Evolutionary conservation across 2,888 invertebrate species (phyloP), one percentile per base, ranked within the genome.

Genomic region (Aplocera efformata): DNA sequence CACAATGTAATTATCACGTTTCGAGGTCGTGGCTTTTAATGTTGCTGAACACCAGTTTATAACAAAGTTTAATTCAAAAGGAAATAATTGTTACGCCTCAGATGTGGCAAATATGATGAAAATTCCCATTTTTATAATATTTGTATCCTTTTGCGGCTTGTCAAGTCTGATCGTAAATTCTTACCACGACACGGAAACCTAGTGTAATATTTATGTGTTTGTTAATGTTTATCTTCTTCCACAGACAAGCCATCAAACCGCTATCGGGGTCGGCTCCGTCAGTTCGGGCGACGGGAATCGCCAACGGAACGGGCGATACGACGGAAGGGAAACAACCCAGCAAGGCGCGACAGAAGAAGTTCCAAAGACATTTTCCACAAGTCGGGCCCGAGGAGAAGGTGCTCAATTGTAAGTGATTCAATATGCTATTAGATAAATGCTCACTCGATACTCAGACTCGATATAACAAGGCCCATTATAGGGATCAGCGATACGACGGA

Each of bases 291-390:
- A 49, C 65, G 4, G 58, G 60, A n/a, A 35, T 56, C 13, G 47
- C 62, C 51, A 42, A 58, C 72, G 61, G 80, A 62, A 60, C 69
- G 42, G 79, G 67, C 47, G 82, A 74, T 50, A 63, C 73, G 24
- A 58, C 67, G 8, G 80, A 79, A 42, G 74, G 89, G 75, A 76
- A 90, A 54, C 89, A 89, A 56, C 92, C 92, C 28, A 92, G 92
- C 72, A 94, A 93, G 70, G 91, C 94, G 31, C 89, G 96, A 27
- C 96, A 96, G 80, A 96, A 96, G 81, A 96, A 96, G 81, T 97
- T 97, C 82, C 94, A 94, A 70, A 90, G 96, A 50, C 94, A 96
- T 78, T 96, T 97, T 85, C 93, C 93, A 55, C 92, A 94, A 73
- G 95, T 96, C 57, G 92, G 94, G 29, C 91, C 92, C 10, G 94